A percentile compares a stretch with the other conserved stretches of the same genome.
phyloP scores from a whole-genome alignment of 2,797 vertebrate genomes.

The Dromococcyx pavoninus region DNA sequence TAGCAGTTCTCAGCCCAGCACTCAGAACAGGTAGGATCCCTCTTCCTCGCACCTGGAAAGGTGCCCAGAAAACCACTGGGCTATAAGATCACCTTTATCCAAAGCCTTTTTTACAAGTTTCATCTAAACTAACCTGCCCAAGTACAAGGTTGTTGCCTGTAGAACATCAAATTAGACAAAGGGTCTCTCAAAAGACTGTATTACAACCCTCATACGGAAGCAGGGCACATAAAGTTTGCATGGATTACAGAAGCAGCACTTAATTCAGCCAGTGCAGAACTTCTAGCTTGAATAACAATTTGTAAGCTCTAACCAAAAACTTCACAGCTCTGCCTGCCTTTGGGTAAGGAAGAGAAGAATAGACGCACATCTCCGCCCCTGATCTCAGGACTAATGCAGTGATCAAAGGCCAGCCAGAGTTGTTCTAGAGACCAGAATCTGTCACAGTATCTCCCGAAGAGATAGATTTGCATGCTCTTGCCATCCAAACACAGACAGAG shows the following conservation, averaged over 20 bases:
- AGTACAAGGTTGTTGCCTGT: background rate
- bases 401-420: background rate
- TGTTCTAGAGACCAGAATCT: background rate
- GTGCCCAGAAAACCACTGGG: background rate
- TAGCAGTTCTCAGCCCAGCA: background rate
- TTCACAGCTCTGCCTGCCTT: background rate
- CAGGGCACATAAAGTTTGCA: background rate
- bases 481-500: background rate
- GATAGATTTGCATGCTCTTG: background rate
- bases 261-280: background rate
- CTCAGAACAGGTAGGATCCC: background rate
- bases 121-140: background rate
- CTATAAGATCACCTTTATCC: background rate
- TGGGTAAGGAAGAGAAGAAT: background rate
- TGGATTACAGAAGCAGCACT: background rate
- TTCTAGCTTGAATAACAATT: background rate
- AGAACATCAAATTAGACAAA: background rate
- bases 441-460: background rate
- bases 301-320: background rate
- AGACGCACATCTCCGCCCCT: background rate
- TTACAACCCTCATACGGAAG: background rate
- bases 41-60: background rate
- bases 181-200: background rate
- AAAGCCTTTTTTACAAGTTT: background rate
- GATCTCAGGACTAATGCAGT: background rate